These are phyloP conservation scores for Orientallactaga sibirica DNA, from an alignment of 2,797 vertebrate genomes.

Conservation along the genomic window DNA sequence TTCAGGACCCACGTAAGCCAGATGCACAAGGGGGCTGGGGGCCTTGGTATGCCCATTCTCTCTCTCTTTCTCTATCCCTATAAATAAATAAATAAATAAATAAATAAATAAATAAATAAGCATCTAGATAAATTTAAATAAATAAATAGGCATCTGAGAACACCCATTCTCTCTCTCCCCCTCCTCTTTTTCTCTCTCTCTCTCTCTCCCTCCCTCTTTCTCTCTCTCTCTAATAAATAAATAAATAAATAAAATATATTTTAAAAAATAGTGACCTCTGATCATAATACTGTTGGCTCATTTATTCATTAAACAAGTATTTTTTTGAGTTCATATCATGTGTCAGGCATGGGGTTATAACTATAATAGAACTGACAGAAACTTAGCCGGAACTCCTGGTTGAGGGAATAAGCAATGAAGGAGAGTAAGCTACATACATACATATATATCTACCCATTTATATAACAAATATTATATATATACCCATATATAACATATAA, in stretches of 20 bases:
- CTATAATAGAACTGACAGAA: not conserved
- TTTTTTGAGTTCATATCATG: not conserved
- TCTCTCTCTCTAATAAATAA: too few species aligned
- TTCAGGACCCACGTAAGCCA: too few species aligned
- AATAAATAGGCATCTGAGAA: too few species aligned
- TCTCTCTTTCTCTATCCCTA: too few species aligned
- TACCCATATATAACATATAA: not conserved
- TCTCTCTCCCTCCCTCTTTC: not conserved
- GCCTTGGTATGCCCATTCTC: too few species aligned
- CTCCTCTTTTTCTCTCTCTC: too few species aligned
- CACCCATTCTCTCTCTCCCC: too few species aligned
- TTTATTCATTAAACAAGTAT: slow-evolving; percentile 48
- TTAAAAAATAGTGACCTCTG: not conserved
- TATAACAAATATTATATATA: not conserved
- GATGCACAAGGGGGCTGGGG: too few species aligned
- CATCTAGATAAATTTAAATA: too few species aligned
- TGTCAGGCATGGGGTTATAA: not conserved
- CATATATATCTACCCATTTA: not conserved
- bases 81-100: too few species aligned
- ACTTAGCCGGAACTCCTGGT: not conserved
- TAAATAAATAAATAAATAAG: too few species aligned
- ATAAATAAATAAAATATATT: too few species aligned
- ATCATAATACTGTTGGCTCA: slow-evolving; percentile 24
- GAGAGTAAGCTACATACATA: not conserved
- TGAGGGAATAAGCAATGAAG: not conserved